Conservation (phyloP, 2,113 vertebrate species). For the Semicossyphus pulcher region DNA sequence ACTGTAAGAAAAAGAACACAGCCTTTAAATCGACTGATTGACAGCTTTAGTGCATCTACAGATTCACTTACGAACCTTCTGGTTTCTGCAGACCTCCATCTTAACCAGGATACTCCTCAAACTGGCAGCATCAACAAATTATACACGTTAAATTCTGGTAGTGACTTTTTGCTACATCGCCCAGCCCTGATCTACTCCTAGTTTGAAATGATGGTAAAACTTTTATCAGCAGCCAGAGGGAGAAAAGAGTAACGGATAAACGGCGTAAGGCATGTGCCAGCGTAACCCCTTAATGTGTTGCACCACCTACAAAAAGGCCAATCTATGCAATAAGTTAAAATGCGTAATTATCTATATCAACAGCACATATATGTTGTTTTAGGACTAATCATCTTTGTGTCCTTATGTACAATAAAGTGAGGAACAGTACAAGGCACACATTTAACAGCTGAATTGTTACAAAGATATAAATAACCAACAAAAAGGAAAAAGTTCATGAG, state of each 20-base stretch:
- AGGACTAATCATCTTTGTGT: conserved; percentile 83
- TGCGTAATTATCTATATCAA: conserved; percentile 85
- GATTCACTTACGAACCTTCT: background rate
- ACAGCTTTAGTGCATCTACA: background rate
- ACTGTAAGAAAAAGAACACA: too few relatives aligned
- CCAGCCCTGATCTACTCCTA: background rate
- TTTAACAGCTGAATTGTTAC: conserved; percentile 78
- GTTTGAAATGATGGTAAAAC: conserved; percentile 13
- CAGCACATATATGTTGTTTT: conserved; percentile 87
- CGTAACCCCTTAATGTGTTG: conserved; percentile 62
- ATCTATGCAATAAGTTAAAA: conserved; percentile 78
- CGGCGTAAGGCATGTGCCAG: conserved; percentile 56
- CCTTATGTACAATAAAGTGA: conserved; percentile 87
- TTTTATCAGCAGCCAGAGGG: conserved; percentile 22
- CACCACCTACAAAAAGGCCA: conserved; percentile 84
- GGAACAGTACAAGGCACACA: conserved; percentile 95
- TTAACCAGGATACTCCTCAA: too few relatives aligned
- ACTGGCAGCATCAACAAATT: background rate
- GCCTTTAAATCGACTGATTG: too few relatives aligned
- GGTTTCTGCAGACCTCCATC: background rate
- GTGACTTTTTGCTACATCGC: background rate
- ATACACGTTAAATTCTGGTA: background rate
- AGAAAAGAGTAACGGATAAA: conserved; percentile 19
- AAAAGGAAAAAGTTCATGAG: conserved; percentile 63
- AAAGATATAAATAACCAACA: conserved; percentile 81